These are phyloP conservation scores for Ramphastos sulfuratus DNA, from an alignment of 2,113 vertebrate species.

Conservation along the genomic window DNA sequence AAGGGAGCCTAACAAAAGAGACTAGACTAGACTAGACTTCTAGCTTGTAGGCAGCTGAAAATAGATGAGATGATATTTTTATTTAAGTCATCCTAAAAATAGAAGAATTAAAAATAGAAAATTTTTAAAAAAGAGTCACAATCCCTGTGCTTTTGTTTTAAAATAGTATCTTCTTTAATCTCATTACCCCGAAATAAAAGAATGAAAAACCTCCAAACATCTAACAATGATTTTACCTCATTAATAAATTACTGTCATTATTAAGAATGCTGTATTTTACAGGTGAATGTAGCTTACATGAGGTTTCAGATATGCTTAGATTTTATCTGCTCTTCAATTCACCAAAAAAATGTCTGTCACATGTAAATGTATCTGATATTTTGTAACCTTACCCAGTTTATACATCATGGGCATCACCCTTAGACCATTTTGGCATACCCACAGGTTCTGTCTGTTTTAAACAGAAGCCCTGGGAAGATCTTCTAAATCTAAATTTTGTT, in stretches of 20 bases:
- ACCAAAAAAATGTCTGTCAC: background rate
- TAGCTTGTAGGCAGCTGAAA: background rate
- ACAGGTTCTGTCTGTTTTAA: background rate
- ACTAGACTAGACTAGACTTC: background rate
- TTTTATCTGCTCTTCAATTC: background rate
- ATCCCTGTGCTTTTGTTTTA: background rate
- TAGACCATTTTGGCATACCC: background rate
- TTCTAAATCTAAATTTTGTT: background rate
- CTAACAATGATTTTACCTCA: background rate
- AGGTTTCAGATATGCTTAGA: background rate
- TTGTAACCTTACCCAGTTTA: background rate
- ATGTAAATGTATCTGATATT: accelerated
- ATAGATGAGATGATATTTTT: background rate
- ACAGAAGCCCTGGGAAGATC: background rate
- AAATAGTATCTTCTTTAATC: background rate
- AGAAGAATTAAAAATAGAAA: background rate
- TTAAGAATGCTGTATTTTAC: background rate
- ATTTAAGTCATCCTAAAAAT: background rate
- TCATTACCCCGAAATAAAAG: background rate
- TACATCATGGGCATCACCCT: background rate
- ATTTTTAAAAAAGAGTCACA: too few relatives aligned
- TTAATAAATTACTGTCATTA: background rate
- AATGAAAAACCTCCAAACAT: background rate
- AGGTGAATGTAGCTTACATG: background rate
- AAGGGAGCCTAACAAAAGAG: background rate